These are phyloP conservation scores for Neodon shergylaensis DNA, from an alignment of 2,113 vertebrate species.

Conservation along the genomic window DNA sequence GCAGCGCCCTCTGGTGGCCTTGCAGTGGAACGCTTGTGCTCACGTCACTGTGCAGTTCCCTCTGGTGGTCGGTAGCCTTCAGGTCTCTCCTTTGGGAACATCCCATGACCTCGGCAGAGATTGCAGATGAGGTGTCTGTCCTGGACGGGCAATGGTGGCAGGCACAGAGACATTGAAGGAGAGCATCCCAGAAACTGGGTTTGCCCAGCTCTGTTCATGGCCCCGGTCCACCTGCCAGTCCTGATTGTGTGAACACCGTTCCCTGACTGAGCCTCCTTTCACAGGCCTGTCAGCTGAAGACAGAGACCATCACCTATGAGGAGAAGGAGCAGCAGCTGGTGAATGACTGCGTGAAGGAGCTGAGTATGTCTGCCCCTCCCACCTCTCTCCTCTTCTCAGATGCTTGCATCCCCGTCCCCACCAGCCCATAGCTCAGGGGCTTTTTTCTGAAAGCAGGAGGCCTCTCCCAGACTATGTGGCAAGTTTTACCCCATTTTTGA, in stretches of 20 bases:
- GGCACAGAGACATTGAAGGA: not conserved
- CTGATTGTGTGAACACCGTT: not conserved
- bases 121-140: not conserved
- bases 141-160: rapidly evolving
- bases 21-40: rapidly evolving
- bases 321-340: constrained; percentile 99
- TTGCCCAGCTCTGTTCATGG: not conserved
- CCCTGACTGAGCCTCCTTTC: constrained; percentile 71
- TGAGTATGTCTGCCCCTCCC: constrained; percentile 85
- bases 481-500: not conserved
- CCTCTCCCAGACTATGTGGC: not conserved
- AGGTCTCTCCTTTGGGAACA: not conserved
- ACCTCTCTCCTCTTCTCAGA: no score
- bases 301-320: constrained; percentile 97
- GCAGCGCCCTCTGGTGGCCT: not conserved
- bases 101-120: not conserved
- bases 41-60: rapidly evolving
- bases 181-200: not conserved
- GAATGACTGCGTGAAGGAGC: constrained; percentile 98
- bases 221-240: not conserved
- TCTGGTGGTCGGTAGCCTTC: not conserved
- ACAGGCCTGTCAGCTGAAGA: constrained; percentile 97
- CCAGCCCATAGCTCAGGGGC: not conserved
- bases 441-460: not conserved
- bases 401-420: not conserved